A percentile compares a stretch with the other conserved stretches of the same genome.
Evolutionary conservation across 2,888 invertebrate genomes (phyloP).

Genomic region (Furcula furcula): DNA sequence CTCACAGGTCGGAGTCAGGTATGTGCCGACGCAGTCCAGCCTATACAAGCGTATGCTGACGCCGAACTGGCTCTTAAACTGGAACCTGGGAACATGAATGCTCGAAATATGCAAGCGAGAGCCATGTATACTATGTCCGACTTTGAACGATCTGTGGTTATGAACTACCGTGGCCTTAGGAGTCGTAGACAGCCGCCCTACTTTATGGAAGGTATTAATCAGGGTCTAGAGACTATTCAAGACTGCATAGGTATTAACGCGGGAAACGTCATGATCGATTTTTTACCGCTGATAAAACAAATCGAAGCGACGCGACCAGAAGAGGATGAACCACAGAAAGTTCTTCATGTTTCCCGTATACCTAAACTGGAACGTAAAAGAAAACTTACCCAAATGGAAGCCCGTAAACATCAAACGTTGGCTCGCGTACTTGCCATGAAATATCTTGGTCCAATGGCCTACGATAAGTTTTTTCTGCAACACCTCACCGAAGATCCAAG

Average conservation of each 20-base stretch:
- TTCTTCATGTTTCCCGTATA: constrained; percentile 58
- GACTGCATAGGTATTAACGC: constrained; percentile 71
- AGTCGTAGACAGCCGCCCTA: constrained; percentile 64
- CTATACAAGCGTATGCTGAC: constrained; percentile 64
- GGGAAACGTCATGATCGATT: constrained; percentile 67
- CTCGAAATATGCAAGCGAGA: constrained; percentile 69
- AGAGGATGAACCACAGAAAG: constrained; percentile 45
- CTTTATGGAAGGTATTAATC: constrained; percentile 71
- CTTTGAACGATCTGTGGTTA: constrained; percentile 71
- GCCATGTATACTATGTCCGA: constrained; percentile 75
- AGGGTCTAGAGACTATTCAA: constrained; percentile 71
- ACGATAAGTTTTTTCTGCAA: constrained; percentile 71
- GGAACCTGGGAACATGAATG: constrained; percentile 66
- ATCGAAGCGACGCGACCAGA: constrained; percentile 45
- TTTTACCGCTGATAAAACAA: constrained; percentile 66
- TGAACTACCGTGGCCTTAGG: constrained; percentile 64
- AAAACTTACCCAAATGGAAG: constrained; percentile 70
- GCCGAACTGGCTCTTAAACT: constrained; percentile 68
- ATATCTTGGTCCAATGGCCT: constrained; percentile 74
- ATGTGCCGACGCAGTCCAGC: constrained; percentile 67
- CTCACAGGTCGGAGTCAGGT: constrained; percentile 69
- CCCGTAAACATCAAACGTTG: constrained; percentile 58
- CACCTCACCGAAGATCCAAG: constrained; percentile 55
- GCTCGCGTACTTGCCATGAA: constrained; percentile 72
- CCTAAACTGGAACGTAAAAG: constrained; percentile 51